Conservation (phyloP, 2,113 vertebrate species). For the Callospermophilus lateralis region DNA sequence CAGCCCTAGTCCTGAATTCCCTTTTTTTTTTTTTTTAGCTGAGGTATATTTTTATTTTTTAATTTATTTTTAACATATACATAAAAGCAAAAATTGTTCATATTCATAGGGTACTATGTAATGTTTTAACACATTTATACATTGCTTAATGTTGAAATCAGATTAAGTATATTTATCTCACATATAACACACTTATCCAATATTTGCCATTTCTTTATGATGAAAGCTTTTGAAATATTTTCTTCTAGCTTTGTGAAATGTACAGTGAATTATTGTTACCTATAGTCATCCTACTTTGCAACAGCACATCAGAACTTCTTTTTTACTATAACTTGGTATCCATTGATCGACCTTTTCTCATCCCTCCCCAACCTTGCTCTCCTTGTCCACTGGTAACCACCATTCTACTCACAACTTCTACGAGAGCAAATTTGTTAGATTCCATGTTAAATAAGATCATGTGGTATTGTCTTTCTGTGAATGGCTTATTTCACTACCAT, state of each 20-base stretch:
- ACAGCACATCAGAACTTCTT: not conserved
- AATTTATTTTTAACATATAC: not conserved
- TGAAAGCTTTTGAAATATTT: not conserved
- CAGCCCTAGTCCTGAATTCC: no score
- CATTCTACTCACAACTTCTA: not conserved
- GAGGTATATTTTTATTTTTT: not conserved
- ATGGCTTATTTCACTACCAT: not conserved
- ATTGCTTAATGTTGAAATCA: not conserved
- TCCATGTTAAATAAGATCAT: not conserved
- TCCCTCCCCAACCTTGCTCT: not conserved
- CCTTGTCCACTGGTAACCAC: not conserved
- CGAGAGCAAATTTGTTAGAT: not conserved
- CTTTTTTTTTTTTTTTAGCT: not conserved
- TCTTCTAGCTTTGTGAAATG: not conserved
- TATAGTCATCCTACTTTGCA: not conserved
- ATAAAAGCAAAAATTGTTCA: not conserved
- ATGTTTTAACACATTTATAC: not conserved
- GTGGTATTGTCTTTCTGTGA: not conserved
- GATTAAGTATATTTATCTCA: not conserved
- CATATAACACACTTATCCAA: not conserved
- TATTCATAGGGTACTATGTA: not conserved
- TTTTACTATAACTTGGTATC: not conserved
- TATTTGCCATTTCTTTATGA: not conserved
- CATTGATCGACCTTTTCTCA: not conserved
- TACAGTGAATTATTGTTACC: not conserved